Percentiles rank a stretch among this genome's conserved stretches.
Conservation (phyloP, 2,797 vertebrate species). For the Scarus forsteni region DNA sequence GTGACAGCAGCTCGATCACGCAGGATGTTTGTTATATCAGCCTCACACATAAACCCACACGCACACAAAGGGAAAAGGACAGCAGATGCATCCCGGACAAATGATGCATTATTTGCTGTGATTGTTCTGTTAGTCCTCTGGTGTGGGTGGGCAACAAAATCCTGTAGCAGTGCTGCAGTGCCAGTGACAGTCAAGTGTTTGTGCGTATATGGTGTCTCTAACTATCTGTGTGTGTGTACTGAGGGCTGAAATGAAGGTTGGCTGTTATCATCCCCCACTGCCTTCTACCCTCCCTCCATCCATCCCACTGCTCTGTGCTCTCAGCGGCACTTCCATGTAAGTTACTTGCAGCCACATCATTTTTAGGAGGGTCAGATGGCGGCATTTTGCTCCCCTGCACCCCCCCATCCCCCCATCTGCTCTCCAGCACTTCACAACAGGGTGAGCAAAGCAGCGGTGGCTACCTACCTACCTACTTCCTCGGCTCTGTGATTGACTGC, state of each 20-base stretch:
- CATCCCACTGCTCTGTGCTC: slow-evolving; percentile 48
- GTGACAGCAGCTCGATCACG: slow-evolving; percentile 15
- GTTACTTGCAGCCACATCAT: slow-evolving; percentile 58
- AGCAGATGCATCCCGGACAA: slow-evolving; percentile 62
- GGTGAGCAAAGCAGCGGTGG: slow-evolving; percentile 64
- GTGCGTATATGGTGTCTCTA: slow-evolving; percentile 6
- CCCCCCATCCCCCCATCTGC: slow-evolving; percentile 41
- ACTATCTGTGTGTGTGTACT: slow-evolving; percentile 11
- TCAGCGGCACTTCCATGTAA: slow-evolving; percentile 52
- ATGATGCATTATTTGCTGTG: slow-evolving; percentile 48
- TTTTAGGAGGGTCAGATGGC: slow-evolving; percentile 57
- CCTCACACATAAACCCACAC: slow-evolving; percentile 34
- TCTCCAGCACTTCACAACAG: slow-evolving; percentile 67
- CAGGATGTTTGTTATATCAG: slow-evolving; percentile 33
- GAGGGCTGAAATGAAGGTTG: slow-evolving; percentile 49
- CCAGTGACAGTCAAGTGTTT: slow-evolving; percentile 34
- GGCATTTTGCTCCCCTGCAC: slow-evolving; percentile 30
- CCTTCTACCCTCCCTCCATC: slow-evolving; percentile 20
- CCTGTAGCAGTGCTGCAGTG: slow-evolving; percentile 29
- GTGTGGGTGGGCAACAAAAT: slow-evolving; percentile 53
- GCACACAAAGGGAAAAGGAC: slow-evolving; percentile 30
- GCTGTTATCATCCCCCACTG: slow-evolving; percentile 46
- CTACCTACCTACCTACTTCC: slow-evolving; percentile 67
- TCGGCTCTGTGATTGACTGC: slow-evolving; percentile 75
- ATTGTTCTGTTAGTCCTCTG: slow-evolving; percentile 52